Percentiles rank a stretch among this genome's conserved stretches.
These are phyloP conservation scores for Bellardia pandia DNA, from an alignment of 2,888 invertebrate genomes.

Conservation along the genomic window DNA sequence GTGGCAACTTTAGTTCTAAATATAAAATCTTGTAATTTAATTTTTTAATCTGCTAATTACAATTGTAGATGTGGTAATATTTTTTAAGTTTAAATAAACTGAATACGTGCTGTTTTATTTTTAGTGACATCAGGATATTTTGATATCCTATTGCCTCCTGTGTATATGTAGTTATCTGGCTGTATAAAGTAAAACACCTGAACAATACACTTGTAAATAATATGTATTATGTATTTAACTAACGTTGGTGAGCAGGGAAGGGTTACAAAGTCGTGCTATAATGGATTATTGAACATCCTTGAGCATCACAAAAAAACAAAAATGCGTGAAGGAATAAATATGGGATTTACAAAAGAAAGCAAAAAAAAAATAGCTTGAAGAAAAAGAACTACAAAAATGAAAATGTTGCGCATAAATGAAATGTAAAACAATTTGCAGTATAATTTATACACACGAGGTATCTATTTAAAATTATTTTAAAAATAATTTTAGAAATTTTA, in stretches of 20 bases:
- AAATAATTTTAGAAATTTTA: too few relatives aligned
- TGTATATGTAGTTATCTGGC: too few relatives aligned
- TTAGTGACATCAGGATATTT: background rate
- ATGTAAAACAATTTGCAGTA: background rate
- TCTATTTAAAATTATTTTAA: background rate
- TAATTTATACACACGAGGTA: background rate
- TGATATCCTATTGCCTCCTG: background rate
- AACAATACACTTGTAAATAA: background rate
- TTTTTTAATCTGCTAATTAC: too few relatives aligned
- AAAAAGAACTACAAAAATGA: background rate
- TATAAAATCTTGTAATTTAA: too few relatives aligned
- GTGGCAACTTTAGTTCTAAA: too few relatives aligned
- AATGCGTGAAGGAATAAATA: background rate
- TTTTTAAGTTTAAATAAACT: background rate
- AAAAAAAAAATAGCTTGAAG: background rate
- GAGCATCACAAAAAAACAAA: background rate
- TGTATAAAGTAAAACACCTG: background rate
- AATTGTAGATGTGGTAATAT: background rate
- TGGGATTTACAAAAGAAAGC: background rate
- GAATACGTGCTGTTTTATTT: background rate
- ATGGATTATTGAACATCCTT: conserved; percentile 10
- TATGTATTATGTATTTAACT: background rate
- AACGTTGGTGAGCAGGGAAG: background rate
- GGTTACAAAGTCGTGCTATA: background rate
- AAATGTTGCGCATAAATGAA: background rate